A percentile compares a stretch with the other conserved stretches of the same genome.
Conservation (phyloP, 2,888 invertebrate species). For the Erpobdella octoculata region DNA sequence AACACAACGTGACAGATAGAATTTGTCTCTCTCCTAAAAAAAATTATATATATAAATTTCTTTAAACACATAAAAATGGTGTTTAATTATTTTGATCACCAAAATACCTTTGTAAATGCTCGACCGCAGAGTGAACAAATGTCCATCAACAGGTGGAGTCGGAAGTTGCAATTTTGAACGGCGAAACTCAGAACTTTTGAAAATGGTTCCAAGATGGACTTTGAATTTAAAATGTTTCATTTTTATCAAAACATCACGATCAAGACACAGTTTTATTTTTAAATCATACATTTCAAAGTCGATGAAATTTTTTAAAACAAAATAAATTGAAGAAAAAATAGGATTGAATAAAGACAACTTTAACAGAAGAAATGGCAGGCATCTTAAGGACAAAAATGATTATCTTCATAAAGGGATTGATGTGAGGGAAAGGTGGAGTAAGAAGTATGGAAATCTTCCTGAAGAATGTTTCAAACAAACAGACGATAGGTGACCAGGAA, state of each 20-base stretch:
- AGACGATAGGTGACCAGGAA: conserved; percentile 72
- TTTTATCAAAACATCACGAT: neutral
- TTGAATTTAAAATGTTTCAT: conserved; percentile 2
- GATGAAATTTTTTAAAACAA: neutral
- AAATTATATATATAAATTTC: neutral
- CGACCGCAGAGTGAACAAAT: conserved; percentile 81
- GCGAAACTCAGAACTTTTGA: conserved; percentile 85
- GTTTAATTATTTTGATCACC: neutral
- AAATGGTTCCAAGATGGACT: conserved; percentile 75
- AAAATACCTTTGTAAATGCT: conserved; percentile 68
- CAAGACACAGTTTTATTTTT: too few species aligned
- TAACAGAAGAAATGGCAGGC: conserved; percentile 71
- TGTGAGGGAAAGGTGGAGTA: conserved; percentile 47
- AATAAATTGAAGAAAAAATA: neutral
- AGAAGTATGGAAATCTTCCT: conserved; percentile 55
- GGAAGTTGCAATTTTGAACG: conserved; percentile 78
- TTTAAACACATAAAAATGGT: neutral
- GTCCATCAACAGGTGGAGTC: conserved; percentile 66
- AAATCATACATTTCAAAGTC: neutral
- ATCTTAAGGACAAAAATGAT: conserved; percentile 64
- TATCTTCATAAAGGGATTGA: conserved; percentile 52
- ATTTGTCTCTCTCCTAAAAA: conserved; percentile 78
- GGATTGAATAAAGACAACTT: conserved; percentile 56
- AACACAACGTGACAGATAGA: conserved; percentile 79
- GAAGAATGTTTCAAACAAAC: conserved; percentile 78